These are phyloP conservation scores for Callipepla squamata DNA, from an alignment of 2,113 vertebrate genomes.

Conservation along the genomic window DNA sequence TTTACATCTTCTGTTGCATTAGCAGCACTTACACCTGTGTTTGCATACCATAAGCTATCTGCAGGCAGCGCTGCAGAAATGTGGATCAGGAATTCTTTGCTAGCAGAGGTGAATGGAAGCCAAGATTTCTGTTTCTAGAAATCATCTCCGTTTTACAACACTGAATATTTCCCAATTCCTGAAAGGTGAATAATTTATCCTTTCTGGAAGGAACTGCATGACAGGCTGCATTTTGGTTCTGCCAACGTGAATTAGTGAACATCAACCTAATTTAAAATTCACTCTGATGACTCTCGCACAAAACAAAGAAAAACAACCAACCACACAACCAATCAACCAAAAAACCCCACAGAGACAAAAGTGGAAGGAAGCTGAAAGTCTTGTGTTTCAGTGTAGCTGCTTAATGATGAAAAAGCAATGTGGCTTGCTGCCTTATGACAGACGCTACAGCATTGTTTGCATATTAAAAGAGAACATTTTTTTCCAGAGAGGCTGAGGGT, in stretches of 20 bases:
- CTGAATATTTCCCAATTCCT: not conserved
- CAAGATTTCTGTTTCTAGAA: constrained; percentile 40
- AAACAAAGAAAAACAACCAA: not conserved
- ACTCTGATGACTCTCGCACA: not conserved
- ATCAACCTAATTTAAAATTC: not conserved
- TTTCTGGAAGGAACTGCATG: not conserved
- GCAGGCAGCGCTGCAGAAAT: not conserved
- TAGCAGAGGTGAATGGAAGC: not conserved
- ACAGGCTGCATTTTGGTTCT: not conserved
- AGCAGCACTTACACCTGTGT: not conserved
- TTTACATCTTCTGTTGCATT: constrained; percentile 17
- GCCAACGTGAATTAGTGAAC: not conserved
- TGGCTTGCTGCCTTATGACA: not conserved
- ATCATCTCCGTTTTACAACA: not conserved
- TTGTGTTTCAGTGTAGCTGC: not conserved
- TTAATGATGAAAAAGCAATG: not conserved
- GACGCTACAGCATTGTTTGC: not conserved
- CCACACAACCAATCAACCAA: not conserved
- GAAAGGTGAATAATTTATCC: not conserved
- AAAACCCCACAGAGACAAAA: not conserved
- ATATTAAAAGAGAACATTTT: not conserved
- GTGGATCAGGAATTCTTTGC: not conserved
- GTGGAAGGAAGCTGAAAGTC: not conserved
- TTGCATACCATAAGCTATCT: not conserved
- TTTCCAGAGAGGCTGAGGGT: not conserved